Conservation (phyloP, 2,888 invertebrate species). For the Tenthredo amoena region DNA sequence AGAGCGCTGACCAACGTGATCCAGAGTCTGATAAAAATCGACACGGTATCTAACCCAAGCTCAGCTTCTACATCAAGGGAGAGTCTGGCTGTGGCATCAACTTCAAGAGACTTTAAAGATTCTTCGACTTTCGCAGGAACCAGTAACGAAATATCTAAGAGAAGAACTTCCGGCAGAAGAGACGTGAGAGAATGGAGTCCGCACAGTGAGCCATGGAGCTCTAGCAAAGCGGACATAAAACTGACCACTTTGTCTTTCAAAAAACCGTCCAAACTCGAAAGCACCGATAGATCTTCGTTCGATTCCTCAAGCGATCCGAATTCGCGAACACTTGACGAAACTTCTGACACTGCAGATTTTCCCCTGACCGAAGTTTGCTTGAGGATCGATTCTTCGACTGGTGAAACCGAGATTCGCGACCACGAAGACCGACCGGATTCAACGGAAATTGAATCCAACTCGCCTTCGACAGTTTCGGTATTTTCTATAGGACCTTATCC, state of each 20-base stretch:
- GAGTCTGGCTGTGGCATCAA: slow-evolving; percentile 24
- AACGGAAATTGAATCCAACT: neutral
- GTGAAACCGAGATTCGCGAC: neutral
- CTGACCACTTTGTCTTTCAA: neutral
- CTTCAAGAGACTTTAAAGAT: slow-evolving; percentile 56
- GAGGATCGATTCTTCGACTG: neutral
- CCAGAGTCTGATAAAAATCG: slow-evolving; percentile 70
- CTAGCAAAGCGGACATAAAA: slow-evolving; percentile 41
- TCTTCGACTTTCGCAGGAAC: neutral
- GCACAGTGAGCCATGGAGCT: slow-evolving; percentile 53
- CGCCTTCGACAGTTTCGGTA: slow-evolving; percentile 62
- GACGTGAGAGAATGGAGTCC: slow-evolving; percentile 49
- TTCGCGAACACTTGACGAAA: neutral
- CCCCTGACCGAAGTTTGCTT: neutral
- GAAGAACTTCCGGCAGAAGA: slow-evolving; percentile 17
- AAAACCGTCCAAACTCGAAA: slow-evolving; percentile 13
- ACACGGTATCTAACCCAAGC: slow-evolving; percentile 58
- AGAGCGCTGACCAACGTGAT: slow-evolving; percentile 73
- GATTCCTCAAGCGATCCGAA: neutral
- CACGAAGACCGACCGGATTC: neutral
- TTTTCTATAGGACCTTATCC: slow-evolving; percentile 74
- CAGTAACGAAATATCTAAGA: slow-evolving; percentile 49
- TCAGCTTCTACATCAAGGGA: slow-evolving; percentile 56
- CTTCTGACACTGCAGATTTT: neutral
- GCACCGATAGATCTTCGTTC: neutral